These are phyloP conservation scores for Chauna torquata DNA, from an alignment of 2,113 vertebrate genomes.

Conservation along the genomic window DNA sequence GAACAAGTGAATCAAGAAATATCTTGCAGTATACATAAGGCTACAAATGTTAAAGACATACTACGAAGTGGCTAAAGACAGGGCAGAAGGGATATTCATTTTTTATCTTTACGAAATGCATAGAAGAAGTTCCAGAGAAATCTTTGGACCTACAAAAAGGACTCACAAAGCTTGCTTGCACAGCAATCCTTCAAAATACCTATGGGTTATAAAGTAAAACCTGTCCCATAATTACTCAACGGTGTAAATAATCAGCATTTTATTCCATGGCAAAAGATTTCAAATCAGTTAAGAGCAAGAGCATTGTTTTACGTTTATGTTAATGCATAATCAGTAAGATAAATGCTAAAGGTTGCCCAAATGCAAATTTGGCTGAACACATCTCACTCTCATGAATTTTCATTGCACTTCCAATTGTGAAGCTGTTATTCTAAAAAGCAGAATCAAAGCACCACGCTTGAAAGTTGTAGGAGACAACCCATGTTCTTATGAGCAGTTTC, in stretches of 20 bases:
- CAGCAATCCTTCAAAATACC: background rate
- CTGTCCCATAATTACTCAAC: background rate
- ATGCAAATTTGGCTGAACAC: background rate
- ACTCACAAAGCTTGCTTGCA: background rate
- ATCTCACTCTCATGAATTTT: background rate
- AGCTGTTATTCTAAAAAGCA: background rate
- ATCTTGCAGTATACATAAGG: background rate
- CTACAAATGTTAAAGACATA: background rate
- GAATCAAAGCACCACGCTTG: background rate
- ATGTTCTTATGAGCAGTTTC: background rate
- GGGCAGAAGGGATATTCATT: background rate
- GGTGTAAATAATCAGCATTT: background rate
- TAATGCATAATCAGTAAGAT: too few relatives aligned
- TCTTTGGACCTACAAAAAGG: background rate
- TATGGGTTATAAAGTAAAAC: background rate
- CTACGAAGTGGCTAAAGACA: background rate
- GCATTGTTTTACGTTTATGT: too few relatives aligned
- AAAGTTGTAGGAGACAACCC: background rate
- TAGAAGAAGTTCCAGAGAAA: background rate
- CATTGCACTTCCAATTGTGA: background rate
- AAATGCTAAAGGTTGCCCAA: background rate
- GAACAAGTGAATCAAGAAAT: background rate
- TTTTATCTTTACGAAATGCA: background rate
- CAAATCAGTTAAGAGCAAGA: background rate
- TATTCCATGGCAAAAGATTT: background rate